These are phyloP conservation scores for Numenius arquata DNA, from an alignment of 2,113 vertebrate genomes.

Conservation along the genomic window DNA sequence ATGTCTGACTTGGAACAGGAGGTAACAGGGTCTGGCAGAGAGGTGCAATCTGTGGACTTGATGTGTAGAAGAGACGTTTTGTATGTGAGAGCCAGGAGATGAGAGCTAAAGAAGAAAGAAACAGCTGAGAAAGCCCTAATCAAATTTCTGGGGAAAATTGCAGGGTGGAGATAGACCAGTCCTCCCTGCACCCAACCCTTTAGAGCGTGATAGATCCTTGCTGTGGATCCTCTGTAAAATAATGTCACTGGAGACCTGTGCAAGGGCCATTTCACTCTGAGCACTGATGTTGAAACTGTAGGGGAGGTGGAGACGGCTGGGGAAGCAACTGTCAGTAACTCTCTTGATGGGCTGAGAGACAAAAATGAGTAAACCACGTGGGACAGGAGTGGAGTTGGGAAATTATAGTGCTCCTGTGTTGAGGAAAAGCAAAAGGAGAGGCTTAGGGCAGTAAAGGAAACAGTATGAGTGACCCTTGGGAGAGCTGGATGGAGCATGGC, in stretches of 20 bases:
- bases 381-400: neutral
- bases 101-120: neutral
- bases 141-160: neutral
- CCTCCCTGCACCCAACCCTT: neutral
- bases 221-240: neutral
- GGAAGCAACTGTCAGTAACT: neutral
- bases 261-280: neutral
- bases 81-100: neutral
- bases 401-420: neutral
- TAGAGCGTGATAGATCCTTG: neutral
- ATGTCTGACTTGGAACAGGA: neutral
- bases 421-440: neutral
- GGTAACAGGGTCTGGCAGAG: neutral
- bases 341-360: neutral
- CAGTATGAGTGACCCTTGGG: neutral
- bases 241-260: neutral
- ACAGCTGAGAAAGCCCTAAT: neutral
- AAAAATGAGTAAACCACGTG: neutral
- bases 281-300: neutral
- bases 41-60: neutral
- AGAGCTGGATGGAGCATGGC: neutral
- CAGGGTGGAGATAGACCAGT: neutral
- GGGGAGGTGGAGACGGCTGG: neutral
- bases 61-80: neutral
- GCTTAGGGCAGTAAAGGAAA: neutral